Evolutionary conservation across 1,140 invertebrate species (phyloP), one percentile per base, ranked within the genome.

Genomic region (Lordiphosa collinella): DNA sequence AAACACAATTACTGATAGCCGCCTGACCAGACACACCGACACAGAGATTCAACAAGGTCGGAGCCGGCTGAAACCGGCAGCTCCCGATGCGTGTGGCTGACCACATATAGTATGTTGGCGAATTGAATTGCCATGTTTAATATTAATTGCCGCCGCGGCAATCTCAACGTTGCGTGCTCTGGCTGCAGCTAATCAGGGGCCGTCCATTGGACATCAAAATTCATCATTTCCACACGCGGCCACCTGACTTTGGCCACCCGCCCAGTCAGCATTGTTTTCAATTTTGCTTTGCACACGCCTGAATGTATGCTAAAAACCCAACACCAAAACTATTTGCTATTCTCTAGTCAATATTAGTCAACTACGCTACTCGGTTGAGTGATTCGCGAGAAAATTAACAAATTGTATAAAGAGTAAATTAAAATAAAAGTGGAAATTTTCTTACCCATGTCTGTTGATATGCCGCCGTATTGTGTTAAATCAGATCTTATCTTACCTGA

Each of bases 361-460:
- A 49, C 44, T 49, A 49, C 37, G 36, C 44, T 53, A 60, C 8
- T 41, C 7, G 14, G 12, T 31, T n/a, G 18, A 29, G 25, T 37
- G 41, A 48, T 71, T 55, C 46, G 51, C 34, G 59, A 65, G 55
- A 46, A 51, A 38, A 52, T 12, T 22, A 49, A 29, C 11, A 54
- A 25, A 40, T 43, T 56, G 7, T 29, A 53, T 55, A 59, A 54
- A 43, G 55, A 54, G 60, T 44, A 68, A 78, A 40, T 59, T 43
- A 48, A 54, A 79, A 74, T 64, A 87, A 79, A 88, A 72, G 78
- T 86, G 76, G 67, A 88, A 87, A 76, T 85, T 72, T 88, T 86
- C 86, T 88, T 88, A 88, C 86, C 86, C 86, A 88, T 88, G 73
- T 88, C 86, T 88, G 86, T 84, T 88, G 86, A 88, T 88, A 88